Evolutionary conservation across 2,113 vertebrate genomes (phyloP).

Genomic region (Chinchilla lanigera): DNA sequence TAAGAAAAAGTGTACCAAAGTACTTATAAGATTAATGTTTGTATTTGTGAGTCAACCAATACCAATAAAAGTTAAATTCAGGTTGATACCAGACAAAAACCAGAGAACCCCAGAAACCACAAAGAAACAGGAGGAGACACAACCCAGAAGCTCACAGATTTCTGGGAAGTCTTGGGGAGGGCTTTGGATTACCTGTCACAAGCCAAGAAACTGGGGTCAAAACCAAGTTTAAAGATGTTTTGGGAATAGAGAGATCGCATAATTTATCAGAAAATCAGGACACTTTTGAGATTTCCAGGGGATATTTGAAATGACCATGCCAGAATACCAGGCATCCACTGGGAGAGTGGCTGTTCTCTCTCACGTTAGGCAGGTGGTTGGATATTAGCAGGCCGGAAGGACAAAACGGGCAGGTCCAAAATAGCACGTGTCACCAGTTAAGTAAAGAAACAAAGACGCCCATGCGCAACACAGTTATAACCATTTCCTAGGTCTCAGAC

Average conservation of each 20-base stretch:
- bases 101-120: neutral
- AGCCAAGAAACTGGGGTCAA: neutral
- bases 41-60: neutral
- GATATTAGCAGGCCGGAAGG: neutral
- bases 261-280: neutral
- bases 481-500: neutral
- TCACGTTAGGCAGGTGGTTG: neutral
- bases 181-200: neutral
- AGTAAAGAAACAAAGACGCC: neutral
- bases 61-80: neutral
- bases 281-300: neutral
- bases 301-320: neutral
- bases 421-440: neutral
- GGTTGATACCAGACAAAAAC: neutral
- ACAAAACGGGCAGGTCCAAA: neutral
- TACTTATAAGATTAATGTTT: neutral
- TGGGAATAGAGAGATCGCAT: neutral
- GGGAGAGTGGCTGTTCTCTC: neutral
- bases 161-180: neutral
- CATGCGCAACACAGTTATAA: neutral
- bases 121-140: neutral
- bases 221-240: conserved; percentile 13
- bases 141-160: neutral
- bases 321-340: neutral
- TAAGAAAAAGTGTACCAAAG: neutral